phyloP scores from a whole-genome alignment of 2,888 invertebrate species.

The Cinara cedri region DNA sequence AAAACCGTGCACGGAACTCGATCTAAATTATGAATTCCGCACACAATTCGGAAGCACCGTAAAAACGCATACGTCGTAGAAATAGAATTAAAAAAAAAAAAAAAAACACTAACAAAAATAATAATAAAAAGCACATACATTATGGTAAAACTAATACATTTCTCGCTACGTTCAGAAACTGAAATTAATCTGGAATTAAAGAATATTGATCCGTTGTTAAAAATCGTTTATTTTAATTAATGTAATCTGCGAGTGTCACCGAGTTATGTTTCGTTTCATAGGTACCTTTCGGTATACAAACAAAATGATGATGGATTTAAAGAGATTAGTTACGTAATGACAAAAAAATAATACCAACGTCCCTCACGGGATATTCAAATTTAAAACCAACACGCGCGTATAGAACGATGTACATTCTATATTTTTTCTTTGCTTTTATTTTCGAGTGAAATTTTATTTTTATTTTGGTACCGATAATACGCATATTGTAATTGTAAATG shows the following conservation, averaged over 20 bases:
- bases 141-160: too few species aligned
- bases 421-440: not conserved
- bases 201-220: not conserved
- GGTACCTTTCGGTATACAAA: not conserved
- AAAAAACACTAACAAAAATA: too few species aligned
- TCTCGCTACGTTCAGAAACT: too few species aligned
- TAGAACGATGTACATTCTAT: not conserved
- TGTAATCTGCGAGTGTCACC: not conserved
- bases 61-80: too few species aligned
- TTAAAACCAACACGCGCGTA: not conserved
- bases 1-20: too few species aligned
- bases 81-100: too few species aligned
- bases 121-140: too few species aligned
- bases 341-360: not conserved
- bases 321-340: constrained; percentile 20
- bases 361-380: not conserved
- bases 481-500: too few species aligned
- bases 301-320: not conserved
- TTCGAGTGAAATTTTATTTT: too few species aligned
- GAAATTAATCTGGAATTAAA: not conserved
- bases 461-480: too few species aligned
- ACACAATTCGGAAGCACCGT: too few species aligned
- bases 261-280: not conserved
- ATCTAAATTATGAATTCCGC: too few species aligned
- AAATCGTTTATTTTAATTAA: not conserved